Evolutionary conservation across 2,888 invertebrate genomes (phyloP).

Genomic region (Plusia festucae): DNA sequence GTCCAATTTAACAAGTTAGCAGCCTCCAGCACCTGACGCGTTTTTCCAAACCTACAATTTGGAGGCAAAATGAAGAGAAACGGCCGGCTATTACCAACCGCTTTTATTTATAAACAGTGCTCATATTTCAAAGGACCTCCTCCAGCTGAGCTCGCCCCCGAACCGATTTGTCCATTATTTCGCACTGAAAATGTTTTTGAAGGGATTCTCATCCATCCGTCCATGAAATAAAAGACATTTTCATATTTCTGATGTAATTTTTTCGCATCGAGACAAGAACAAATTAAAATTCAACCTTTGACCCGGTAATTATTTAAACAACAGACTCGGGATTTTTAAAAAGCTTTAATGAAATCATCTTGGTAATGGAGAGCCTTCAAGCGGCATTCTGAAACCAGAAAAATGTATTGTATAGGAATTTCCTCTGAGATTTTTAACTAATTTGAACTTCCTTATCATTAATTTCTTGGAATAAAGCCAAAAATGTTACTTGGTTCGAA

Average conservation of each 20-base stretch:
- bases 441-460: slow-evolving; percentile 48
- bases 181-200: slow-evolving; percentile 51
- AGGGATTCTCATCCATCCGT: slow-evolving; percentile 51
- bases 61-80: slow-evolving; percentile 74
- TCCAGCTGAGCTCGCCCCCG: slow-evolving; percentile 52
- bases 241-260: slow-evolving; percentile 43
- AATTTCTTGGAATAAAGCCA: slow-evolving; percentile 42
- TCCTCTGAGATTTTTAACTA: slow-evolving; percentile 52
- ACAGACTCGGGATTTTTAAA: slow-evolving; percentile 67
- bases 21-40: slow-evolving; percentile 34
- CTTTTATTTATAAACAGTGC: slow-evolving; percentile 76
- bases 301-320: slow-evolving; percentile 72
- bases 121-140: slow-evolving; percentile 67
- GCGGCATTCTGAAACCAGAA: slow-evolving; percentile 52
- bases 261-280: slow-evolving; percentile 37
- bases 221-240: slow-evolving; percentile 46
- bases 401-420: slow-evolving; percentile 56
- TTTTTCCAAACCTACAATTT: slow-evolving; percentile 56
- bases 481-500: slow-evolving; percentile 37
- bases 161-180: slow-evolving; percentile 60
- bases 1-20: slow-evolving; percentile 36
- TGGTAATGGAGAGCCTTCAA: slow-evolving; percentile 65
- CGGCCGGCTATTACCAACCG: slow-evolving; percentile 69
- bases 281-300: slow-evolving; percentile 60
- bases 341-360: slow-evolving; percentile 77